phyloP scores from a whole-genome alignment of 1,140 invertebrate species.

The Tribolium castaneum region DNA sequence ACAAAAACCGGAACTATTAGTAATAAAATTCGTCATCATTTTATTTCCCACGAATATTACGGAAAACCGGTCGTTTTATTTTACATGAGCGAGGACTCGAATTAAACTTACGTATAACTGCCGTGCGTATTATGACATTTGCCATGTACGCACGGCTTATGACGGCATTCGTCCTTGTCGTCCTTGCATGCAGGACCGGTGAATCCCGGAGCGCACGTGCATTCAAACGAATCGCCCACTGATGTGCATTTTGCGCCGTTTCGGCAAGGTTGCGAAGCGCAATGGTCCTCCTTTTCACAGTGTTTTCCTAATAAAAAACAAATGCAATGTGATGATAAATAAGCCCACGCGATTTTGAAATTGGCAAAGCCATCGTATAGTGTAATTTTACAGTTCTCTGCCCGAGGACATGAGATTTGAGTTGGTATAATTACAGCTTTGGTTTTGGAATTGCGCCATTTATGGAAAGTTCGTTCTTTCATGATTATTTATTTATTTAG shows the following conservation, averaged over 20 bases:
- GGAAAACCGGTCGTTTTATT: no score
- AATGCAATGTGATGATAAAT: background rate
- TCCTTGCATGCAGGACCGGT: slow-evolving; percentile 85
- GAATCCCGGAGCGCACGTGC: slow-evolving; percentile 88
- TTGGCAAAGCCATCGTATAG: slow-evolving; percentile 5
- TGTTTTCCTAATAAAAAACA: slow-evolving; percentile 74
- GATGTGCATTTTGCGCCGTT: slow-evolving; percentile 88
- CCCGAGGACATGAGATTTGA: slow-evolving; percentile 32
- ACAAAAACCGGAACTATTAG: slow-evolving; percentile 55
- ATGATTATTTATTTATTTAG: background rate
- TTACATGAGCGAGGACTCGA: no score
- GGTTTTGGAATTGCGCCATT: slow-evolving; percentile 19
- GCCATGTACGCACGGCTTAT: slow-evolving; percentile 81
- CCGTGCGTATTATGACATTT: slow-evolving; percentile 88
- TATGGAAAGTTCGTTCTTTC: slow-evolving; percentile 18
- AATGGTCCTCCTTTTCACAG: slow-evolving; percentile 90
- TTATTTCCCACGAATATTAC: no score
- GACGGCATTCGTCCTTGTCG: slow-evolving; percentile 89
- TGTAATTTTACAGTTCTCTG: slow-evolving; percentile 43
- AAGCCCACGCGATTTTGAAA: background rate
- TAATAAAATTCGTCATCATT: background rate
- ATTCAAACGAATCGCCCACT: slow-evolving; percentile 79
- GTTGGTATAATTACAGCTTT: slow-evolving; percentile 19
- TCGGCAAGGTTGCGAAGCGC: slow-evolving; percentile 86
- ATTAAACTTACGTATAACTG: slow-evolving; percentile 82